These are phyloP conservation scores for Coreoperca whiteheadi DNA, from an alignment of 2,113 vertebrate genomes.

Conservation along the genomic window DNA sequence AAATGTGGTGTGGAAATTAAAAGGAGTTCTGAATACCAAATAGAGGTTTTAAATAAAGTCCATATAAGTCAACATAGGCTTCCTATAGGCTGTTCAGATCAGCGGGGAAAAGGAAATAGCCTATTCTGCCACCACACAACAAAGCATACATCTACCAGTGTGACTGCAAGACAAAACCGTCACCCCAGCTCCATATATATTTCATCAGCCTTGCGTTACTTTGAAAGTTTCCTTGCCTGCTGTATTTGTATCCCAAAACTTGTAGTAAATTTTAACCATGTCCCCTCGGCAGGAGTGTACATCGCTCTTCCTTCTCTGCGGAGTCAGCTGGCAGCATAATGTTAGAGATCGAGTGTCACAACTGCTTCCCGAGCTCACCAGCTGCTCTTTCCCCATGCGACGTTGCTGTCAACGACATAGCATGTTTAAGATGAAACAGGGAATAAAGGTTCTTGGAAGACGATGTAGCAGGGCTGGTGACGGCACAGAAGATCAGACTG, in stretches of 20 bases:
- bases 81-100: constrained; percentile 19
- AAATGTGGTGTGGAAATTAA: constrained; percentile 52
- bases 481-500: constrained; percentile 57
- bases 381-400: constrained; percentile 41
- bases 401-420: constrained; percentile 56
- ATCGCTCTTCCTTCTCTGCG: constrained; percentile 21
- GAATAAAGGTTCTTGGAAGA: constrained; percentile 56
- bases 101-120: constrained; percentile 33
- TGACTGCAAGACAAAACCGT: constrained; percentile 53
- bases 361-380: constrained; percentile 37
- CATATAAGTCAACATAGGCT: not conserved
- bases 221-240: constrained; percentile 46
- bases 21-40: constrained; percentile 52
- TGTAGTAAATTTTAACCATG: constrained; percentile 48
- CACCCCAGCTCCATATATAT: constrained; percentile 40
- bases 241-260: constrained; percentile 60
- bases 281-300: constrained; percentile 39
- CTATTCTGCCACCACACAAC: constrained; percentile 32
- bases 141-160: constrained; percentile 29
- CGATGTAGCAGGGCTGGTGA: constrained; percentile 55
- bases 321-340: constrained; percentile 38
- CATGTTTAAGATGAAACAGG: constrained; percentile 67
- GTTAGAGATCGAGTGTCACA: constrained; percentile 58
- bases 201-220: constrained; percentile 42
- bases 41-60: constrained; percentile 44